phyloP scores from a whole-genome alignment of 2,797 vertebrate species.

The Alcedo atthis region DNA sequence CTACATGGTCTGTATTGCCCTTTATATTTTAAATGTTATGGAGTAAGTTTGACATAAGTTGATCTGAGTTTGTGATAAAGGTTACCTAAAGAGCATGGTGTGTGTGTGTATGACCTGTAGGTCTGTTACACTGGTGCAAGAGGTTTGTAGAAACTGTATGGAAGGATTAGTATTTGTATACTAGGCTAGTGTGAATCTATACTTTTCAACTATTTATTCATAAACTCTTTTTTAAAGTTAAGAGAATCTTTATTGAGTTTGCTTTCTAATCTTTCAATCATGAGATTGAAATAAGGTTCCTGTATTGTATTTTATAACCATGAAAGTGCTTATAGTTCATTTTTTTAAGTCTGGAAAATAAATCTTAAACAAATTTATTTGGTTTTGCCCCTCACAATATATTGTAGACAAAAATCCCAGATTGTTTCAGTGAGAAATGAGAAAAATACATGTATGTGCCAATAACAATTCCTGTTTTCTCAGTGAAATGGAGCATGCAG shows the following conservation, averaged over 20 bases:
- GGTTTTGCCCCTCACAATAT: not conserved
- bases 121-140: not conserved
- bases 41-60: constrained; percentile 30
- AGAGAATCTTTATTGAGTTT: not conserved
- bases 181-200: not conserved
- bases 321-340: not conserved
- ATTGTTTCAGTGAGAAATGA: not conserved
- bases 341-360: not conserved
- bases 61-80: constrained; percentile 48
- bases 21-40: constrained; percentile 58
- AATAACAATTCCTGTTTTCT: not conserved
- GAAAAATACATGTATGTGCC: not conserved
- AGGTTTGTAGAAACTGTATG: not conserved
- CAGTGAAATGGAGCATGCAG: not conserved
- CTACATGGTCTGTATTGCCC: constrained; percentile 26
- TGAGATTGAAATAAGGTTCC: not conserved
- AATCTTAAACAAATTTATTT: not conserved
- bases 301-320: not conserved
- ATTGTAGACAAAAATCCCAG: not conserved
- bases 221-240: not conserved
- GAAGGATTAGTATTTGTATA: not conserved
- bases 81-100: constrained; percentile 35
- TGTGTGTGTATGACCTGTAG: constrained; percentile 7
- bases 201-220: not conserved
- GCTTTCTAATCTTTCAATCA: not conserved